These are phyloP conservation scores for Diarsia dahlii DNA, from an alignment of 2,888 invertebrate species.

Conservation along the genomic window DNA sequence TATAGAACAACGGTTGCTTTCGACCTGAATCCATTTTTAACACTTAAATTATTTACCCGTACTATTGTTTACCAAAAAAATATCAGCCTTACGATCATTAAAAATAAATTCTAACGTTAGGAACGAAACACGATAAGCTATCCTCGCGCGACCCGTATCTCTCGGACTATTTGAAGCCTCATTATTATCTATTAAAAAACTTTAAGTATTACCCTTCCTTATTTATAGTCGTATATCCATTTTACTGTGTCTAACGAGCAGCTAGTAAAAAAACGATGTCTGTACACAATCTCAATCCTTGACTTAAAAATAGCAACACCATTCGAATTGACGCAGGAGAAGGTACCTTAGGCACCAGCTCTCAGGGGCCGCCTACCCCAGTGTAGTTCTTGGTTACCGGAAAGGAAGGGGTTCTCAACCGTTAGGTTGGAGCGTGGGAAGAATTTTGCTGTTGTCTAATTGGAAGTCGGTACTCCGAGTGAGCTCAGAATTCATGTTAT, in stretches of 20 bases:
- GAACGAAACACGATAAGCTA: conserved; percentile 85
- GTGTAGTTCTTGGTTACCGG: conserved; percentile 77
- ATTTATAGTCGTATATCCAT: conserved; percentile 75
- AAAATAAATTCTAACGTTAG: conserved; percentile 88
- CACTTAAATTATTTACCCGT: conserved; percentile 84
- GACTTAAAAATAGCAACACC: conserved; percentile 73
- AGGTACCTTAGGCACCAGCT: conserved; percentile 52
- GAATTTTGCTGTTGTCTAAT: conserved; percentile 84
- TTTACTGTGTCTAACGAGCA: conserved; percentile 65
- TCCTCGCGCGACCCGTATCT: conserved; percentile 77
- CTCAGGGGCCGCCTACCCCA: conserved; percentile 85
- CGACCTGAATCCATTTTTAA: conserved; percentile 73
- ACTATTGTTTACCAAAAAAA: conserved; percentile 82
- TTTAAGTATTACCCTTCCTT: conserved; percentile 67
- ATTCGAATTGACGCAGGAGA: conserved; percentile 75
- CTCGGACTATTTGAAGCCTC: conserved; percentile 72
- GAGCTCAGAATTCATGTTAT: conserved; percentile 88
- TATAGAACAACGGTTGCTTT: conserved; percentile 66
- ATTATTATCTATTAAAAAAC: conserved; percentile 66
- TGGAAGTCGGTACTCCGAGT: conserved; percentile 75
- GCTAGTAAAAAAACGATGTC: conserved; percentile 70
- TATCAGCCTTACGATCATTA: conserved; percentile 85
- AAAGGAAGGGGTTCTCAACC: conserved; percentile 77
- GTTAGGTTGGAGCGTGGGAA: conserved; percentile 87
- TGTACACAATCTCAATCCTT: conserved; percentile 83